Conservation (phyloP, 1,140 invertebrate genomes). For the Aphelenchoides fujianensis region DNA sequence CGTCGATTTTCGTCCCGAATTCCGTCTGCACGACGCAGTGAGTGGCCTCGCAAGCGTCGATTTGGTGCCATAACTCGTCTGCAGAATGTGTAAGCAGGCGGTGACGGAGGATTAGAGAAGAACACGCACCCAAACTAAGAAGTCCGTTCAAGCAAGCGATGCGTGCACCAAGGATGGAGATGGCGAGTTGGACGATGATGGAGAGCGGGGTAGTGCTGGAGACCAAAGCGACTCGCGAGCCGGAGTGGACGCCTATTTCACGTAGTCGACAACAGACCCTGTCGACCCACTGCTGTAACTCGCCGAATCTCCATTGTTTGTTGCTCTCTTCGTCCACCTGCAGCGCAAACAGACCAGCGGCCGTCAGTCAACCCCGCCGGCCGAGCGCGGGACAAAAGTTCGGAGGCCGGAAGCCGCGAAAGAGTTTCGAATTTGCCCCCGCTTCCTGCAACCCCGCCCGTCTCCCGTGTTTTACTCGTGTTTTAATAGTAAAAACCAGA, state of each 20-base stretch:
- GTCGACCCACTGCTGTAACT: slow-evolving; percentile 45
- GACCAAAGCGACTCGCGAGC: slow-evolving; percentile 34
- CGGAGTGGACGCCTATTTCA: slow-evolving; percentile 39
- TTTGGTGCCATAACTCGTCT: slow-evolving; percentile 53
- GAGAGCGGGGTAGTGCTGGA: slow-evolving; percentile 31
- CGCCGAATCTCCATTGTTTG: slow-evolving; percentile 51
- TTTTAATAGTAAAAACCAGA: too few relatives aligned
- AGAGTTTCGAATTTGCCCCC: too few relatives aligned
- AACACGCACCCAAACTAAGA: slow-evolving; percentile 33
- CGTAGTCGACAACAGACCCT: slow-evolving; percentile 35
- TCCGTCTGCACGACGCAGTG: slow-evolving; percentile 42
- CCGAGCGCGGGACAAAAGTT: not conserved
- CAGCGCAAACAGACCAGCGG: not conserved
- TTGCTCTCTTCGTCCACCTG: slow-evolving; percentile 44
- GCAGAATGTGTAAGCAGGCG: slow-evolving; percentile 14
- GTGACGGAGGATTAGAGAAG: not conserved
- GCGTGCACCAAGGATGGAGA: slow-evolving; percentile 40
- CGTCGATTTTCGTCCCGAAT: slow-evolving; percentile 47
- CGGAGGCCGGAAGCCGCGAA: too few relatives aligned
- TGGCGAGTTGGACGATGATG: slow-evolving; percentile 49
- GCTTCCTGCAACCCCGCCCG: too few relatives aligned
- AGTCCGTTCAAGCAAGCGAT: slow-evolving; percentile 45
- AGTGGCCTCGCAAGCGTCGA: slow-evolving; percentile 45
- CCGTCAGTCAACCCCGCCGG: not conserved
- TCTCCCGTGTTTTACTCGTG: too few relatives aligned